A percentile compares a stretch with the other conserved stretches of the same genome.
These are phyloP conservation scores for Watsonalla binaria DNA, from an alignment of 2,888 invertebrate genomes.

Conservation along the genomic window DNA sequence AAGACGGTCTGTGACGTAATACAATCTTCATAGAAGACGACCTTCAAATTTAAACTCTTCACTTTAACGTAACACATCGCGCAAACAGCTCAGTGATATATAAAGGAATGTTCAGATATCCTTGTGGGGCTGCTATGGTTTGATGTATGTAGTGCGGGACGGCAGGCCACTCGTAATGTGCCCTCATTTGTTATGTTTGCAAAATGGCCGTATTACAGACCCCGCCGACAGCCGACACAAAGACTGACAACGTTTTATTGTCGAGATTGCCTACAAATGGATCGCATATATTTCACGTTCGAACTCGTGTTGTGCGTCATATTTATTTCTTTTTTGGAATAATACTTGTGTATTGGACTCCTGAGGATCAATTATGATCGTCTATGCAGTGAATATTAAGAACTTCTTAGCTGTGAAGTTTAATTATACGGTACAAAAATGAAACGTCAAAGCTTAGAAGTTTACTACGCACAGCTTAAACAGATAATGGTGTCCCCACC, in stretches of 20 bases:
- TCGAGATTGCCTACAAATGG: constrained; percentile 68
- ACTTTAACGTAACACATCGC: constrained; percentile 13
- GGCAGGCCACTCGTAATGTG: constrained; percentile 51
- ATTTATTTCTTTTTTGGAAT: constrained; percentile 10
- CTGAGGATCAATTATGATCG: no score
- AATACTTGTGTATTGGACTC: background rate
- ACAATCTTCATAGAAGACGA: constrained; percentile 12
- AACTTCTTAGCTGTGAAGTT: no score
- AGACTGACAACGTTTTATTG: constrained; percentile 66
- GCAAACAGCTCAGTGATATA: background rate
- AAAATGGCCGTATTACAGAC: constrained; percentile 56
- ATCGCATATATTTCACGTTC: constrained; percentile 47
- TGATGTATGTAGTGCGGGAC: constrained; percentile 45
- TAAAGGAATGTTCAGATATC: constrained; percentile 12
- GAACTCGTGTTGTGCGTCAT: constrained; percentile 18
- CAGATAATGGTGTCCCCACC: no score
- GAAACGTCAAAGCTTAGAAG: background rate
- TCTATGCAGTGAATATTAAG: no score
- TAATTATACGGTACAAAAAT: no score
- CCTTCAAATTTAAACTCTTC: constrained; percentile 9
- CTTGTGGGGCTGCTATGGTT: constrained; percentile 16
- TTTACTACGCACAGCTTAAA: no score
- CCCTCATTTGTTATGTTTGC: constrained; percentile 69
- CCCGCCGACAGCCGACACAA: constrained; percentile 57
- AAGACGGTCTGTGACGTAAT: constrained; percentile 22